phyloP scores from a whole-genome alignment of 2,113 vertebrate species.

The Erythrocercus mccallii region DNA sequence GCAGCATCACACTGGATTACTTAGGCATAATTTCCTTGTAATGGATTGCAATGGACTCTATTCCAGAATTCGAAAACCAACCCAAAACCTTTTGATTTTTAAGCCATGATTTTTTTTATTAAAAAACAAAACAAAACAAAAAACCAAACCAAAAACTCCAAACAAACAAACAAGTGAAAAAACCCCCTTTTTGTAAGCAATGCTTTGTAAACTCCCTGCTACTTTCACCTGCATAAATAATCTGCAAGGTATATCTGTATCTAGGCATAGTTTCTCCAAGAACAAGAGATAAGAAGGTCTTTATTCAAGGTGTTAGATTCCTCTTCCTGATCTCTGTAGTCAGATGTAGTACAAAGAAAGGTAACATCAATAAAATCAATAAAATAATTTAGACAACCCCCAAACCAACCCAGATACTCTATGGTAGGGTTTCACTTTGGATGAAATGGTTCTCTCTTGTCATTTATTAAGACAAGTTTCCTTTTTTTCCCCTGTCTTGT shows the following conservation, averaged over 20 bases:
- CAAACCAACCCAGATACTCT: not conserved
- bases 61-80: not conserved
- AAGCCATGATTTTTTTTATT: not conserved
- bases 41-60: not conserved
- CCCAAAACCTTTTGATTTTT: not conserved
- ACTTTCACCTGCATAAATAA: not conserved
- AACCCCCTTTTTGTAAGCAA: not conserved
- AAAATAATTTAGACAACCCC: accelerated
- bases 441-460: not conserved
- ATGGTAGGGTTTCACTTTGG: not conserved
- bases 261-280: not conserved
- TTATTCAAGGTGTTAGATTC: not conserved
- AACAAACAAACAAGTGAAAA: not conserved
- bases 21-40: not conserved
- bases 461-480: not conserved
- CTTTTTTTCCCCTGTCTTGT: accelerated
- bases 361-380: not conserved
- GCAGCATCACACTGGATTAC: not conserved
- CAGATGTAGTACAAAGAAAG: not conserved
- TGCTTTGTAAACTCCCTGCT: not conserved
- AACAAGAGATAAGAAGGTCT: not conserved
- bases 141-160: not conserved
- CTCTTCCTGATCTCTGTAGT: not conserved
- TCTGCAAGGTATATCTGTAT: not conserved
- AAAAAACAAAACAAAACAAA: not conserved